phyloP scores from a whole-genome alignment of 2,888 invertebrate species.

The Eupithecia tripunctaria region DNA sequence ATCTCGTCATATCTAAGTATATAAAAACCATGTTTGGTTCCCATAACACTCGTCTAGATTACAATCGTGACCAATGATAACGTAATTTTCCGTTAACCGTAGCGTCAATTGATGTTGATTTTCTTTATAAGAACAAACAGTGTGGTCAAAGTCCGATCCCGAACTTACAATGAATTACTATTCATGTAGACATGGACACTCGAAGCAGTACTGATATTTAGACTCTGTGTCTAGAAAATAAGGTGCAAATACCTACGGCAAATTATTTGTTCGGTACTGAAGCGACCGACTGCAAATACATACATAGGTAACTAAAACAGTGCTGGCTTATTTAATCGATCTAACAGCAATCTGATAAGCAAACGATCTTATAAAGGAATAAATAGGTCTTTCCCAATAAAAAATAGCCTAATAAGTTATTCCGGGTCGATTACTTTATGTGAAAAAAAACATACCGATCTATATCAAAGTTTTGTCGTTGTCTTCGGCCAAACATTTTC shows the following conservation, averaged over 20 bases:
- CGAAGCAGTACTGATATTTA: conserved; percentile 8
- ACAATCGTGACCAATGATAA: conserved; percentile 19
- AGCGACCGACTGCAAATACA: background rate
- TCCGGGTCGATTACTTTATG: too few species aligned
- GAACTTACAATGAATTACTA: conserved; percentile 18
- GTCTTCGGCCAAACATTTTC: too few species aligned
- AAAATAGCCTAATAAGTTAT: too few species aligned
- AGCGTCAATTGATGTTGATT: conserved; percentile 62
- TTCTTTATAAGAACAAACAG: conserved; percentile 48
- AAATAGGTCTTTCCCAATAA: background rate
- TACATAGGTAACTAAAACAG: background rate
- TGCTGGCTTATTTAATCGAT: background rate
- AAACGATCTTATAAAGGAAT: background rate
- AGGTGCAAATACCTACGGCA: conserved; percentile 7
- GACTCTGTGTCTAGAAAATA: conserved; percentile 23
- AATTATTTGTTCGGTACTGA: background rate
- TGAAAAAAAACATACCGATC: too few species aligned
- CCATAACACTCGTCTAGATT: conserved; percentile 28
- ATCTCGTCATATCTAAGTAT: conserved; percentile 2
- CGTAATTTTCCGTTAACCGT: conserved; percentile 34
- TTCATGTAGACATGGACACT: conserved; percentile 2
- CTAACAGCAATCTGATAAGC: background rate
- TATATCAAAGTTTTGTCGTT: too few species aligned
- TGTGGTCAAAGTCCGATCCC: conserved; percentile 56
- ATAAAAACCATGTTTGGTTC: conserved; percentile 7